Percentiles rank a stretch among this genome's conserved stretches.
phyloP scores from a whole-genome alignment of 2,113 vertebrate species.

The Terrapene triunguis region DNA sequence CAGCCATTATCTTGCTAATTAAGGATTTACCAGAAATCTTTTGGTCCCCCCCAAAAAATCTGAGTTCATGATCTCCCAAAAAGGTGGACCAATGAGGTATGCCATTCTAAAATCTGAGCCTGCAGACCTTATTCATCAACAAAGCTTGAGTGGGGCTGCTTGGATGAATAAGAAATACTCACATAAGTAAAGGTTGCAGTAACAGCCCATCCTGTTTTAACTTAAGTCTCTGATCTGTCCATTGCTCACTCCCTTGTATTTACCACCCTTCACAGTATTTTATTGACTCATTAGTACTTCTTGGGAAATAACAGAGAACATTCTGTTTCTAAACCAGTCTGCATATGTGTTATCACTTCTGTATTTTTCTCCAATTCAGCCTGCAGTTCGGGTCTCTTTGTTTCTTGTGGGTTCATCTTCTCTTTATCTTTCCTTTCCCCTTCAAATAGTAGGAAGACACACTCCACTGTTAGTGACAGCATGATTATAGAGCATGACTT shows the following conservation, averaged over 20 bases:
- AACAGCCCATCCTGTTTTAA: not conserved
- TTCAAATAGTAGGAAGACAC: not conserved
- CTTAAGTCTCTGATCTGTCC: not conserved
- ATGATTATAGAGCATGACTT: not conserved
- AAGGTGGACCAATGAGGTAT: not conserved
- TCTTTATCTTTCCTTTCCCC: not conserved
- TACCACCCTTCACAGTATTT: not conserved
- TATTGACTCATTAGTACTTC: not conserved
- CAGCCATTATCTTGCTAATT: conserved; percentile 28
- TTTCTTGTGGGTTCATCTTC: not conserved
- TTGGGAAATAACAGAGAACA: not conserved
- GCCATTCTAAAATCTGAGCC: not conserved
- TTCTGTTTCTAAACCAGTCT: not conserved
- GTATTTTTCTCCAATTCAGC: not conserved
- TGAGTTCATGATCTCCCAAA: conserved; percentile 10
- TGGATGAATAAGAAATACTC: conserved; percentile 22
- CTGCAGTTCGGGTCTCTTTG: not conserved
- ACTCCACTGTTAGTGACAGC: not conserved
- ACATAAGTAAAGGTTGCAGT: conserved; percentile 47
- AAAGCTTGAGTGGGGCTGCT: not conserved
- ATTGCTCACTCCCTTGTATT: not conserved
- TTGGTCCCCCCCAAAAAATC: conserved; percentile 22
- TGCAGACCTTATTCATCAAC: not conserved
- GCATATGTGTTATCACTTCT: not conserved
- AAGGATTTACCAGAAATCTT: conserved; percentile 20